Base-by-base conservation (phyloP, 2,797 vertebrate genomes). In the Menidia menidia region DNA sequence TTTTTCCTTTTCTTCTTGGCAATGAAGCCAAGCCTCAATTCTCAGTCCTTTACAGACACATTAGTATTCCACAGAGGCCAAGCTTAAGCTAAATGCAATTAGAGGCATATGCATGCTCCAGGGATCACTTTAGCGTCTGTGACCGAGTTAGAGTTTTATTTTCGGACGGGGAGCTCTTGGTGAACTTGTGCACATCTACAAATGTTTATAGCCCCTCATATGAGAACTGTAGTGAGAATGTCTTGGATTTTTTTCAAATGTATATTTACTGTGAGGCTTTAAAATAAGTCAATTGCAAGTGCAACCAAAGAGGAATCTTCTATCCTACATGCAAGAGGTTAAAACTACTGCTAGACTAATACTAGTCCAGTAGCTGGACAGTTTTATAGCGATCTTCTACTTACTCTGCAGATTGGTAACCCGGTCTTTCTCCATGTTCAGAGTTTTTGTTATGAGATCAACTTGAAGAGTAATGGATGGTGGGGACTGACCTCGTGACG, bases 21-120 rank as follows among this genome's bases (percentile, higher is more conserved):
- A 42, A 62, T 53, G 32, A 64, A 44, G 69, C 75, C 32, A 33
- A 41, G 68, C 62, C 32, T 67, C 42, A 67, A 71, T 4, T 64
- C 69, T 32, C 55, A 68, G 52, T 19, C 73, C 61, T 39, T 73
- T 13, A 45, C 66, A 54, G 56, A 47, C 78, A 48, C 63, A 81
- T 90, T 86, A 84, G 83, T 87, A 87, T 89, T 88, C 89, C 66
- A 54, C 60, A 19, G 64, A 0, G 54, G 68, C 44, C 35, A 3
- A 55, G 77, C 80, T 83, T 65, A 48, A 74, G 65, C 54, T 77
- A 66, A 81, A 87, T 53, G 67, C 85, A 78, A 77, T 87, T 83
- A 84, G 64, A 82, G n/a, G 59, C 61, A 33, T 77, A 84, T 87
- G 80, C 77, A 86, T 68, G 80, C 83, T 77, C 61, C 12, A 16